Evolutionary conservation across 2,113 vertebrate genomes (phyloP).

Genomic region (Anarrhichthys ocellatus): DNA sequence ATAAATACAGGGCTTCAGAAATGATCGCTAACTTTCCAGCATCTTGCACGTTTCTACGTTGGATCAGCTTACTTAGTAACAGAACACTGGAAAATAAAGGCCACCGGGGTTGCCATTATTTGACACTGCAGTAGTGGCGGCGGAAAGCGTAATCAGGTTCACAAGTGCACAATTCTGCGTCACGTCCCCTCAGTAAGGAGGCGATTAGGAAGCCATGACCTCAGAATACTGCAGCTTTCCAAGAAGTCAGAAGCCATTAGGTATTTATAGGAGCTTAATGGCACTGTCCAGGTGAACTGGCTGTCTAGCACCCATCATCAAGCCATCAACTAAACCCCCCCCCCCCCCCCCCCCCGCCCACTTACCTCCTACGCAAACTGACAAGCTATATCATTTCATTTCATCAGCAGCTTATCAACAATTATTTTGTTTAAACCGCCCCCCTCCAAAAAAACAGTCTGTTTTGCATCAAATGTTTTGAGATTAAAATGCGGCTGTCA

Average conservation of each 20-base stretch:
- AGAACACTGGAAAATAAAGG: conserved; percentile 23
- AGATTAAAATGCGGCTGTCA: conserved; percentile 57
- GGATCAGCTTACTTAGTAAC: background rate
- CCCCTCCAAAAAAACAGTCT: background rate
- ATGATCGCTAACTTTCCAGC: conserved; percentile 25
- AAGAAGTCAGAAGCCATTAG: conserved; percentile 76
- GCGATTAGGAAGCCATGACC: conserved; percentile 70
- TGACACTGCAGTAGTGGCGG: conserved; percentile 19
- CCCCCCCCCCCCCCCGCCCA: background rate
- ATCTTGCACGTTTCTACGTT: conserved; percentile 11
- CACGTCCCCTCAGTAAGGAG: conserved; percentile 52
- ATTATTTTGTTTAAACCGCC: conserved; percentile 33
- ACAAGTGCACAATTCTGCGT: conserved; percentile 45
- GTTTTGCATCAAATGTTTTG: conserved; percentile 58
- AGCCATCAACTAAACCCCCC: conserved; percentile 17
- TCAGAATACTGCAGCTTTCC: conserved; percentile 70
- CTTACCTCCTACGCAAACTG: conserved; percentile 33
- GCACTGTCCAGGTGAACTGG: conserved; percentile 53
- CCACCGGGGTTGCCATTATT: conserved; percentile 27
- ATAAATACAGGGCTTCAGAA: conserved; percentile 1
- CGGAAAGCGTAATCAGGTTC: conserved; percentile 53
- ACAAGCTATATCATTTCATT: conserved; percentile 57
- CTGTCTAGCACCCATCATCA: conserved; percentile 59
- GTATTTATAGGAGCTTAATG: conserved; percentile 79
- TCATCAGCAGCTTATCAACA: conserved; percentile 66